Conservation (phyloP, 2,888 invertebrate genomes). For the Bombylius major region DNA sequence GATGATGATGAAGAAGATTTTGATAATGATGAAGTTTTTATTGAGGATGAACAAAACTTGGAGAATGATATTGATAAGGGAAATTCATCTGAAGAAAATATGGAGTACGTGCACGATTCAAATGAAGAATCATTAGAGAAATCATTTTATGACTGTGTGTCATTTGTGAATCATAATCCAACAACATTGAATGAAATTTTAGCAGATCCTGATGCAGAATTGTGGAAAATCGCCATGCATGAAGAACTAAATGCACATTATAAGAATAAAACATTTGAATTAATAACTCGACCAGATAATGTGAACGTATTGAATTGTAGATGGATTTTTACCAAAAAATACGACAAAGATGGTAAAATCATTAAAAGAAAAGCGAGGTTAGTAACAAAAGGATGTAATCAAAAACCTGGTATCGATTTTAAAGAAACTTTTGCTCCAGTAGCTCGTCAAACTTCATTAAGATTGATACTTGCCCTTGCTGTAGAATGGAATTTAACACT, state of each 20-base stretch:
- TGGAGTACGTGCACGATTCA: too few relatives aligned
- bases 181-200: too few relatives aligned
- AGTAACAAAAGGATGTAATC: neutral
- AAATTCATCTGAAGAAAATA: too few relatives aligned
- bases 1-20: too few relatives aligned
- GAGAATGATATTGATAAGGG: too few relatives aligned
- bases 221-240: neutral
- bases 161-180: too few relatives aligned
- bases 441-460: neutral
- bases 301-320: neutral
- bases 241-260: neutral
- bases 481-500: neutral
- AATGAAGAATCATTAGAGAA: too few relatives aligned
- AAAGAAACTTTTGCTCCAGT: neutral
- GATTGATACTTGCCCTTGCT: neutral
- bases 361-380: neutral
- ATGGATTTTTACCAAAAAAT: neutral
- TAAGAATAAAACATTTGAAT: neutral
- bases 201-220: too few relatives aligned
- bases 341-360: neutral
- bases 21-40: too few relatives aligned
- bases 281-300: neutral
- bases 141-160: too few relatives aligned
- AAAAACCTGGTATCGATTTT: neutral
- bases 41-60: too few relatives aligned